phyloP scores from a whole-genome alignment of 2,888 invertebrate genomes.

The Drosophila vallismaia region DNA sequence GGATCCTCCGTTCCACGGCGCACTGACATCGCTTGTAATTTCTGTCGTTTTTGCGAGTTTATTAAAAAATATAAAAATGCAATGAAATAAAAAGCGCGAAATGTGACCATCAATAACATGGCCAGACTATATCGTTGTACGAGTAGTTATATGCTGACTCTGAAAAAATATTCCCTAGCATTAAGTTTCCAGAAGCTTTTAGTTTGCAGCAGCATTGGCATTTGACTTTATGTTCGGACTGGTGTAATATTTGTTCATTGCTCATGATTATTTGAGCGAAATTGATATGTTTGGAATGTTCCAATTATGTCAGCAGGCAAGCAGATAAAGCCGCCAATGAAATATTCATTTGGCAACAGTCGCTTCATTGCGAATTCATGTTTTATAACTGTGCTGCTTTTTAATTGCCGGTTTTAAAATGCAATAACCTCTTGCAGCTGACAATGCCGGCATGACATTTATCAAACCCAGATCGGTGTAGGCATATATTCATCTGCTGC shows the following conservation, averaged over 20 bases:
- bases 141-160: constrained; percentile 2
- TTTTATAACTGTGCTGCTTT: constrained; percentile 3
- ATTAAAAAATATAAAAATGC: constrained; percentile 60
- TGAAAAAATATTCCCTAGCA: constrained; percentile 2
- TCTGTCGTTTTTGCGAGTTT: constrained; percentile 56
- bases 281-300: constrained; percentile 24
- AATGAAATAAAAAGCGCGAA: constrained; percentile 48
- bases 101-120: constrained; percentile 42
- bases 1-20: constrained; percentile 3
- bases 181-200: background rate
- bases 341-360: constrained; percentile 29
- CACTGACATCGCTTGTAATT: constrained; percentile 40
- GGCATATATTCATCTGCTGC: constrained; percentile 25
- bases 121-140: constrained; percentile 22
- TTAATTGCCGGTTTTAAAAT: constrained; percentile 30
- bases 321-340: constrained; percentile 11
- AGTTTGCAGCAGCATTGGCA: constrained; percentile 11
- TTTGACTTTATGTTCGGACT: constrained; percentile 9
- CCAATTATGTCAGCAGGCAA: constrained; percentile 32
- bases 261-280: constrained; percentile 26
- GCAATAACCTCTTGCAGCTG: constrained; percentile 26
- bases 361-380: constrained; percentile 21
- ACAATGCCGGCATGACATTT: constrained; percentile 28
- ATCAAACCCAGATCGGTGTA: constrained; percentile 19
- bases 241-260: constrained; percentile 23